Evolutionary conservation across 2,113 vertebrate genomes (phyloP).

Genomic region (Cyprinodon brontotheroides): DNA sequence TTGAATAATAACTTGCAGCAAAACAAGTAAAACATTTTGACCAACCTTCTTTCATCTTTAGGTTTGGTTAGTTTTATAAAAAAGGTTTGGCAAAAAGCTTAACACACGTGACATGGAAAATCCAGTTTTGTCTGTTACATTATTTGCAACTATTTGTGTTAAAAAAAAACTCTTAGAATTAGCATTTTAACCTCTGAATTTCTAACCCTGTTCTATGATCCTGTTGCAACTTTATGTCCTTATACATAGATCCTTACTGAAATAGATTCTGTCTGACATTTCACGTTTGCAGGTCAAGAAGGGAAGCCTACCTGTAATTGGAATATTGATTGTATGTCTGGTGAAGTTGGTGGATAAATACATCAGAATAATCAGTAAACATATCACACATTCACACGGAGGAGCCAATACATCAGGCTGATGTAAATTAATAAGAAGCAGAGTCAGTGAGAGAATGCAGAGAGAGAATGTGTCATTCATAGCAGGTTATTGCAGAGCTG

Average conservation of each 20-base stretch:
- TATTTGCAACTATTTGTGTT: background rate
- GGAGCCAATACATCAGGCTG: slow-evolving; percentile 45
- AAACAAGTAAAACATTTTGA: background rate
- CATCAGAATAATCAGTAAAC: slow-evolving; percentile 70
- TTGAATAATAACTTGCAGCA: background rate
- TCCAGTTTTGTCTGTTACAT: background rate
- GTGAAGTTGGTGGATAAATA: slow-evolving; percentile 58
- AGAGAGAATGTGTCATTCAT: slow-evolving; percentile 18
- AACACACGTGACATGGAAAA: background rate
- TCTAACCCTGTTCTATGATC: background rate
- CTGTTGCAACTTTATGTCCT: background rate
- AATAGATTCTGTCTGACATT: slow-evolving; percentile 49
- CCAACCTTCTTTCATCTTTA: background rate
- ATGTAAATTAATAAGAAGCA: slow-evolving; percentile 60
- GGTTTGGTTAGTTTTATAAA: background rate
- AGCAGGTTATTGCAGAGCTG: slow-evolving; percentile 24
- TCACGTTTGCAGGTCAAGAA: slow-evolving; percentile 34
- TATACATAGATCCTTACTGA: slow-evolving; percentile 38
- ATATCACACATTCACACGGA: slow-evolving; percentile 26
- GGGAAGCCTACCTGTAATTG: slow-evolving; percentile 71
- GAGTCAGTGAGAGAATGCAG: slow-evolving; percentile 29
- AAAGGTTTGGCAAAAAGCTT: background rate
- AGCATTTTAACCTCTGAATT: slow-evolving; percentile 4
- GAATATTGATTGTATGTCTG: slow-evolving; percentile 70
- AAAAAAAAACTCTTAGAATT: background rate